phyloP scores from a whole-genome alignment of 2,113 vertebrate species.

The Bubalus kerabau region DNA sequence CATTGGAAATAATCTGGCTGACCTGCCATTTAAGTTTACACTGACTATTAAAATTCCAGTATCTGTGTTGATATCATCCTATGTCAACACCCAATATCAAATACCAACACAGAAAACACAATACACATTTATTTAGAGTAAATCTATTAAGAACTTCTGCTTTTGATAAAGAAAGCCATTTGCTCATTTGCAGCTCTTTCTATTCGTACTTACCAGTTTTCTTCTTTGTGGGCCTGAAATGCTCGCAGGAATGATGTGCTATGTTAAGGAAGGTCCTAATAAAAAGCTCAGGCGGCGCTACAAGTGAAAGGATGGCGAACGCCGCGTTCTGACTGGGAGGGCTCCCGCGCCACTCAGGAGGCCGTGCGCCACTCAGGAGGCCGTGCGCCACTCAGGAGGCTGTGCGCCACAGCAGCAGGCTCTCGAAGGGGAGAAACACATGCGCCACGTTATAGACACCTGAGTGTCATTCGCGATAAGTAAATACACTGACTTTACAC shows the following conservation, averaged over 20 bases:
- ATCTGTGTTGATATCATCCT: no score
- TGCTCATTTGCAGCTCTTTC: not conserved
- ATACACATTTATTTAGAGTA: not conserved
- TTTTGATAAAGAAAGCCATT: not conserved
- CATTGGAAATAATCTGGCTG: not conserved
- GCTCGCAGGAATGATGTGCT: constrained; percentile 92
- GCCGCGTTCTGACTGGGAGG: no score
- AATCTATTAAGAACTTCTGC: not conserved
- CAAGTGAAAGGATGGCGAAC: rapidly evolving
- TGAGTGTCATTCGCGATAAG: no score
- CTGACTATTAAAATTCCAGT: not conserved
- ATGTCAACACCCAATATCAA: not conserved
- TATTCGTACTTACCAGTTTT: constrained; percentile 91
- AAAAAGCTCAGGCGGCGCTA: not conserved
- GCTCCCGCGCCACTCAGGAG: rapidly evolving
- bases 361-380: not conserved
- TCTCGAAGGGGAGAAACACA: not conserved
- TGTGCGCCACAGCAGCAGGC: rapidly evolving
- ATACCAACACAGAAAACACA: not conserved
- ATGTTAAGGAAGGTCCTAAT: constrained; percentile 77
- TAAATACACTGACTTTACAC: not conserved
- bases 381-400: not conserved
- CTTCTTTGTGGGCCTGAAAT: constrained; percentile 97
- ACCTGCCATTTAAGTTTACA: not conserved
- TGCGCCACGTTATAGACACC: not conserved